Base-by-base conservation (phyloP, 2,797 vertebrate species). In the Chromobotia macracanthus region DNA sequence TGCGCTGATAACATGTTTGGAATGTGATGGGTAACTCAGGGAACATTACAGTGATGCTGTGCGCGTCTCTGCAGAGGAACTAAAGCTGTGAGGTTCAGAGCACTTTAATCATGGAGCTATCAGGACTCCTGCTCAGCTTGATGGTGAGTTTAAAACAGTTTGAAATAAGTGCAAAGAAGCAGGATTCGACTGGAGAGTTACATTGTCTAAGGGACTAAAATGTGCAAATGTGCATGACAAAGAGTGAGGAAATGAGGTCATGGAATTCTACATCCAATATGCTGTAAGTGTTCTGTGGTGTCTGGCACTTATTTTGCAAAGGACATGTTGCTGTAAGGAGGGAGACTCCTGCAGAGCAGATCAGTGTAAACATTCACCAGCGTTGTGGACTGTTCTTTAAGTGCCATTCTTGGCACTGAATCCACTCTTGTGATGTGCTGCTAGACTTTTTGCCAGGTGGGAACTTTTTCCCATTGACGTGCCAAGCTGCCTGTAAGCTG, bases 1-100 rank as follows among this genome's bases (percentile, higher is more conserved):
- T 91, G 88, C 87, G 55, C 78, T 82, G 88, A 89, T 94, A 93
- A 92, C 92, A 92, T 86, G 90, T 87, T 88, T 88, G 94, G 91
- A 93, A 91, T 93, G 92, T 88, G 87, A 91, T 86, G 89, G 91
- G 87, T 89, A 86, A 89, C 89, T 90, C 90, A 86, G 89, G 77
- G 82, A 86, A 85, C 86, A 83, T 78, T 85, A 86, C 21, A 87
- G 65, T 78, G 72, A 85, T 83, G 87, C 76, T 75, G 87, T 83
- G 46, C 86, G 86, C 65, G 44, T 88, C 75, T 88, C 68, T 78
- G 78, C 79, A 87, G 80, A 87, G 48, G 48, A 87, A 79, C 85
- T 76, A 80, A 85, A 83, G 75, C 56, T 50, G 56, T 56, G 44
- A 72, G 76, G 44, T 53, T 28, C 75, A 72, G 75, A 81, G 81